These are phyloP conservation scores for Coleophora flavipennella DNA, from an alignment of 2,888 invertebrate genomes.

Conservation along the genomic window DNA sequence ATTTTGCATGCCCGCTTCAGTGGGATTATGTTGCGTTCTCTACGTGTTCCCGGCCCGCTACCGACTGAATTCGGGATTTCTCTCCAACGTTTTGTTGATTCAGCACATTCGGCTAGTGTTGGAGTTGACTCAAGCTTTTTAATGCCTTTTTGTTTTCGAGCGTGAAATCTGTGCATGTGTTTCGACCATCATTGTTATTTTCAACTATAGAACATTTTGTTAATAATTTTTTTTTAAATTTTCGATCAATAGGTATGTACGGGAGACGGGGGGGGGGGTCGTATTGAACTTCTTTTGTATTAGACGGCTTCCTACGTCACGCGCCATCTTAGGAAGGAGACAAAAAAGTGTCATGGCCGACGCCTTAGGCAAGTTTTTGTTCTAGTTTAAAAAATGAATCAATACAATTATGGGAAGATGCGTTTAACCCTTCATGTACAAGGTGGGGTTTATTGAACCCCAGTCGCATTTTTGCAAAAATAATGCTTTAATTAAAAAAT, in stretches of 20 bases:
- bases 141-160: slow-evolving; percentile 1
- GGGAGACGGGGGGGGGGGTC: slow-evolving; percentile 49
- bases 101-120: slow-evolving; percentile 23
- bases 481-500: too few relatives aligned
- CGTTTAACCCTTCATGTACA: background rate
- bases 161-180: too few relatives aligned
- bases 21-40: slow-evolving; percentile 48
- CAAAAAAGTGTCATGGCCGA: slow-evolving; percentile 66
- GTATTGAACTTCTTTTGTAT: slow-evolving; percentile 58
- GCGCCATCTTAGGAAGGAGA: slow-evolving; percentile 66
- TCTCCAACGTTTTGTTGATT: slow-evolving; percentile 38
- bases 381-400: slow-evolving; percentile 24
- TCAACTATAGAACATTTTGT: too few relatives aligned
- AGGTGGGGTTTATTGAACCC: too few relatives aligned
- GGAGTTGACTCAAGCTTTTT: slow-evolving; percentile 24
- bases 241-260: slow-evolving; percentile 11
- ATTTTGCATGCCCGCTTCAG: slow-evolving; percentile 62
- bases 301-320: slow-evolving; percentile 44
- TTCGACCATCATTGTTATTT: background rate
- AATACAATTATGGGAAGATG: background rate
- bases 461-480: too few relatives aligned
- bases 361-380: slow-evolving; percentile 24
- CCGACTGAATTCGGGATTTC: slow-evolving; percentile 41
- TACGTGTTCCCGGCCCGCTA: slow-evolving; percentile 25
- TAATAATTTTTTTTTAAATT: slow-evolving; percentile 7